Evolutionary conservation across 53 echinoderm and acorn worm species (phyloP).

Genomic region (Holothuria scabra): DNA sequence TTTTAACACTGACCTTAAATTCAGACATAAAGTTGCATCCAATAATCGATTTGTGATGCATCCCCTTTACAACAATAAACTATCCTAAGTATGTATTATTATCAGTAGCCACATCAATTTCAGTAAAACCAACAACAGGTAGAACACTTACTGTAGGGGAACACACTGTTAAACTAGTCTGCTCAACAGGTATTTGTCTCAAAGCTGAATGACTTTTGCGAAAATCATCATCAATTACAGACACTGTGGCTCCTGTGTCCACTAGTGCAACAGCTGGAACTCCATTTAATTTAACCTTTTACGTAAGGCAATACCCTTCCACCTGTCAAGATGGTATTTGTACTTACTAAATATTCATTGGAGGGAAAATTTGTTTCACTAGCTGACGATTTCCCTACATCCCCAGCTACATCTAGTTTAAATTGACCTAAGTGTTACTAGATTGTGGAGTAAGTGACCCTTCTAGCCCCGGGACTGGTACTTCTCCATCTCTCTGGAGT

Average conservation of each 20-base stretch:
- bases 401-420: slow-evolving; percentile 14
- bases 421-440: not conserved
- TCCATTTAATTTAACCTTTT: not conserved
- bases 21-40: slow-evolving; percentile 1
- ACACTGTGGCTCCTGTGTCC: slow-evolving; percentile 14
- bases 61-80: not conserved
- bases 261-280: not conserved
- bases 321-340: not conserved
- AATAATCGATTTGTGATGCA: not conserved
- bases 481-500: not conserved
- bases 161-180: not conserved
- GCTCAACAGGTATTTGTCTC: not conserved
- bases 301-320: not conserved
- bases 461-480: not conserved
- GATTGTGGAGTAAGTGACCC: not conserved
- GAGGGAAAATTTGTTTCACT: not conserved
- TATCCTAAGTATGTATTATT: not conserved
- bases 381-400: slow-evolving; percentile 16
- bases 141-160: no score
- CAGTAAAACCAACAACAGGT: no score
- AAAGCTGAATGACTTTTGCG: not conserved
- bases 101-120: no score
- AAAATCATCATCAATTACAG: slow-evolving; percentile 14
- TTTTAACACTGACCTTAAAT: not conserved
- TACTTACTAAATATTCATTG: not conserved